A percentile compares a stretch with the other conserved stretches of the same genome.
phyloP scores from a whole-genome alignment of 2,888 invertebrate species.

The Phania funesta region DNA sequence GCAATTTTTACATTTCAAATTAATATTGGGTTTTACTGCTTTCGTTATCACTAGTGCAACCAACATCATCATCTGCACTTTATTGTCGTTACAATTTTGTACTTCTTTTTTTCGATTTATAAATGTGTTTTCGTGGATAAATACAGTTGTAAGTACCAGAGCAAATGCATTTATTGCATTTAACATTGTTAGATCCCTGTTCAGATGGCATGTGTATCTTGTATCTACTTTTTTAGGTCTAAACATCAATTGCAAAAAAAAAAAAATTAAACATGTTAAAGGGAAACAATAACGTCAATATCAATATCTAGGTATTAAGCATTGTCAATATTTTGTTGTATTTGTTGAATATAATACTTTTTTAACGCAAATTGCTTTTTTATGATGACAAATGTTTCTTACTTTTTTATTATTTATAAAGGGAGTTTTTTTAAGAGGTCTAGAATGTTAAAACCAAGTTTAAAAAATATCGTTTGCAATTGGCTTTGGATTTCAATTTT shows the following conservation, averaged over 20 bases:
- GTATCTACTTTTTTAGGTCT: constrained; percentile 26
- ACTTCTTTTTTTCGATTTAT: neutral
- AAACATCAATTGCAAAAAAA: constrained; percentile 14
- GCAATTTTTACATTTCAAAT: constrained; percentile 50
- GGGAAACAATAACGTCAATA: constrained; percentile 19
- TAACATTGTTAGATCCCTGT: constrained; percentile 36
- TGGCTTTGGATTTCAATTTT: no score
- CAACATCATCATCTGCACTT: constrained; percentile 40
- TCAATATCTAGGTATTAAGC: constrained; percentile 30
- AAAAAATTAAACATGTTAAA: neutral
- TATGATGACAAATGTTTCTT: constrained; percentile 62
- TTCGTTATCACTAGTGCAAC: constrained; percentile 8
- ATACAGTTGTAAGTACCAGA: constrained; percentile 16
- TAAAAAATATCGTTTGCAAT: no score
- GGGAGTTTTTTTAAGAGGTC: neutral
- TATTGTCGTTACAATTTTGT: constrained; percentile 32
- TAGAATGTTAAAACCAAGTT: neutral
- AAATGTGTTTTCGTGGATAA: neutral
- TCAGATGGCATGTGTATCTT: constrained; percentile 53
- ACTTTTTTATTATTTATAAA: neutral
- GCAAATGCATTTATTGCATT: constrained; percentile 62
- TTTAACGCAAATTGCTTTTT: constrained; percentile 57
- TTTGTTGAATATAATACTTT: constrained; percentile 59
- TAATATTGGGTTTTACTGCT: neutral
- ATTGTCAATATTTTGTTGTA: constrained; percentile 51